These are phyloP conservation scores for Nyctibius grandis DNA, from an alignment of 2,797 vertebrate species.

Conservation along the genomic window DNA sequence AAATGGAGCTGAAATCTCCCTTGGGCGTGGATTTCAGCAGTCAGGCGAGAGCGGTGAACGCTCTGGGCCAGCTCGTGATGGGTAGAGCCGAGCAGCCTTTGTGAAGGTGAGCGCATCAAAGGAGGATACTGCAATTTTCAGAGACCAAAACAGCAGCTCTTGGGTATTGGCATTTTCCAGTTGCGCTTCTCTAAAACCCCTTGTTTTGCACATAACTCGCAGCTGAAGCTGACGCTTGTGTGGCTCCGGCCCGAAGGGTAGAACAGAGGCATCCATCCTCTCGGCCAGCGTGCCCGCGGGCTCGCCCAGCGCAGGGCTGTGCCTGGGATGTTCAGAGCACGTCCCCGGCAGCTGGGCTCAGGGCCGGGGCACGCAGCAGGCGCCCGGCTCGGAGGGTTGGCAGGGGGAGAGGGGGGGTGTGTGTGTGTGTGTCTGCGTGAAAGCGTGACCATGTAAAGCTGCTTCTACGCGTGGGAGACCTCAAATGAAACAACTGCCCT, in stretches of 20 bases:
- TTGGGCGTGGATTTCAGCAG: neutral
- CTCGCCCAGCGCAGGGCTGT: constrained; percentile 33
- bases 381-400: neutral
- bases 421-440: accelerated
- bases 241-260: constrained; percentile 46
- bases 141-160: constrained; percentile 66
- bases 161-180: constrained; percentile 68
- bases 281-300: neutral
- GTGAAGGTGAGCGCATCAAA: constrained; percentile 49
- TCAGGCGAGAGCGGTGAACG: neutral
- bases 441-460: constrained; percentile 58
- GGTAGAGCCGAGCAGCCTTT: constrained; percentile 26
- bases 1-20: constrained; percentile 24
- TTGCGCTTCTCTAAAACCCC: constrained; percentile 32
- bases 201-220: constrained; percentile 75
- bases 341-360: neutral
- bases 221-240: constrained; percentile 46
- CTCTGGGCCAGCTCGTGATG: constrained; percentile 34
- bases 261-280: constrained; percentile 20
- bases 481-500: neutral
- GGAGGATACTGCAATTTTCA: constrained; percentile 77
- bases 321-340: constrained; percentile 44
- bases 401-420: neutral
- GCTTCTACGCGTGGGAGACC: constrained; percentile 70
- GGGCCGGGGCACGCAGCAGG: neutral